Evolutionary conservation across 2,797 vertebrate genomes (phyloP).

Genomic region (Protosalanx chinensis): DNA sequence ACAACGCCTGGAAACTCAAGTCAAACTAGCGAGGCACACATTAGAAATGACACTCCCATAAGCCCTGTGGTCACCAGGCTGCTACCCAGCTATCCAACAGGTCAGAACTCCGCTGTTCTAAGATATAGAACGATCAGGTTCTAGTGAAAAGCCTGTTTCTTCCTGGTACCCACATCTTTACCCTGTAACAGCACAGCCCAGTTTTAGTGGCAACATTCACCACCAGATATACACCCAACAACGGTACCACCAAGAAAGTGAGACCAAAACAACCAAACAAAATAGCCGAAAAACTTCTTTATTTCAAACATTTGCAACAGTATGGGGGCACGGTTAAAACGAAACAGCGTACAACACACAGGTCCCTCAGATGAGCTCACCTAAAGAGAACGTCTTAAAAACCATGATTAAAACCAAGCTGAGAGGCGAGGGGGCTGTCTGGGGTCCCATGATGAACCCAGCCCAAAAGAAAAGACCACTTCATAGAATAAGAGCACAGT

Average conservation of each 20-base stretch:
- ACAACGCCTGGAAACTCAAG: constrained; percentile 56
- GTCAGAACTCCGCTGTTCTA: background rate
- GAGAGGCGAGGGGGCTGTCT: constrained; percentile 39
- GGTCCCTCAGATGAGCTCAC: constrained; percentile 64
- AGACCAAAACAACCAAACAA: constrained; percentile 34
- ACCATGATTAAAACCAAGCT: constrained; percentile 80
- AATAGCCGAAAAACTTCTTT: constrained; percentile 58
- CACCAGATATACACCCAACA: background rate
- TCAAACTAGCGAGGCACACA: constrained; percentile 65
- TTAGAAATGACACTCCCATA: constrained; percentile 28
- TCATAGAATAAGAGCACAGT: constrained; percentile 85
- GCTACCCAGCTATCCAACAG: no score
- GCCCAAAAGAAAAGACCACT: constrained; percentile 39
- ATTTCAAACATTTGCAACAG: constrained; percentile 64
- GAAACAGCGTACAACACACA: constrained; percentile 65
- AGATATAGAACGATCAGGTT: background rate
- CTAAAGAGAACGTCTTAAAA: constrained; percentile 72
- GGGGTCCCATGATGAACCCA: constrained; percentile 33
- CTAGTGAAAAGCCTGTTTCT: constrained; percentile 1
- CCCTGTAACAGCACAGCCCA: background rate
- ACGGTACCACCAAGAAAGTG: no score
- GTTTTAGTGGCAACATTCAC: background rate
- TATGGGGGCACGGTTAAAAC: constrained; percentile 52
- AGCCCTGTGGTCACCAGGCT: background rate
- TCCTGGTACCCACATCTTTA: background rate